Base-by-base conservation (phyloP, 2,888 invertebrate species). In the Brassicogethes aeneus region DNA sequence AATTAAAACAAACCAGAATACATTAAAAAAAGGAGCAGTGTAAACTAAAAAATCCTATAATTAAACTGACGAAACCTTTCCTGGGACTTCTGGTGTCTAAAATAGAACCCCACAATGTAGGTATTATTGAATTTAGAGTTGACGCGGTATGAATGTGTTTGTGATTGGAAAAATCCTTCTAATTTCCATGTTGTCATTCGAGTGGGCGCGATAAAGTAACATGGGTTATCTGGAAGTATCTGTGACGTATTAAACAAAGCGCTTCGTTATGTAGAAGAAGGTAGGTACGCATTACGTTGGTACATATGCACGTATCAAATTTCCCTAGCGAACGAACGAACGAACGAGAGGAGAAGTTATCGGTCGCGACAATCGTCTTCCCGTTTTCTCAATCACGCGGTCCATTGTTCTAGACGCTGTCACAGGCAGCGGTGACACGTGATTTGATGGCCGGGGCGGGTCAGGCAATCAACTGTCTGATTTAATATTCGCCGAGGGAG, bases 401-500 rank as follows among this genome's bases (percentile, higher is more conserved):
- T 52, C 57, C 54, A 65, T 66, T 66, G 66, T 65, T 65, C 64
- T 61, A 61, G 53, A 51, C 45, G 41, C 60, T 62, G 62, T 63
- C 63, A 63, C 50, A 52, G 60, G 54, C 64, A 64, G 61, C 59
- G 62, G 60, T 63, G 65, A 65, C 65, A 65, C 62, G 64, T 65
- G 64, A 66, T 63, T 62, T 65, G 64, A 65, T 65, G 61, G 57
- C 59, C 59, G 64, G 61, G 66, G 66, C 64, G 65, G 59, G 61
- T 59, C 61, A 60, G 56, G 64, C 64, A 66, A 66, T 66, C 66
- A 66, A 62, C 59, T 61, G 64, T 63, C 65, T 66, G 66, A 66
- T 66, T 66, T 66, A 63, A 65, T 66, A 66, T 66, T 64, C 66
- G 65, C 62, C 61, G 52, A 10, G 5, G 23, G 23, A 7, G 5